These are phyloP conservation scores for Epinotia ramella DNA, from an alignment of 2,888 invertebrate species.

Conservation along the genomic window DNA sequence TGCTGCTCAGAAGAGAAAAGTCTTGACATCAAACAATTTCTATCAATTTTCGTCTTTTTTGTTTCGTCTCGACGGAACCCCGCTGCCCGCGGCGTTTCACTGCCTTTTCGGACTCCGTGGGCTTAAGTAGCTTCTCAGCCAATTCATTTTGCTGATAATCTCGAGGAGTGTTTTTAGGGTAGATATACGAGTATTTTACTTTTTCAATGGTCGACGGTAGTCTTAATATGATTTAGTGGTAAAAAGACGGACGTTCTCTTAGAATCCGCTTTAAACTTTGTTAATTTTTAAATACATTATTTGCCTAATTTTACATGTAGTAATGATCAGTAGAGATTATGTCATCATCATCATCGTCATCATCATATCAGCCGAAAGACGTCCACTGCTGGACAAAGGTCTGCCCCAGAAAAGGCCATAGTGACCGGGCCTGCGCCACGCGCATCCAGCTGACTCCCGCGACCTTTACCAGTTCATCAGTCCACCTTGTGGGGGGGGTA, in stretches of 20 bases:
- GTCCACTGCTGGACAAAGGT: too few relatives aligned
- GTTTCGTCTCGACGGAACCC: constrained; percentile 22
- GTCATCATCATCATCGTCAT: too few relatives aligned
- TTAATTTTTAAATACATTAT: too few relatives aligned
- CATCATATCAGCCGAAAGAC: too few relatives aligned
- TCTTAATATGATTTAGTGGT: constrained; percentile 25
- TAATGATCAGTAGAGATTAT: too few relatives aligned
- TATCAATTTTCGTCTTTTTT: constrained; percentile 1
- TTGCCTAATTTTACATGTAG: too few relatives aligned
- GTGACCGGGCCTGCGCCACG: too few relatives aligned
- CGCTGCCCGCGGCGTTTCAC: constrained; percentile 35
- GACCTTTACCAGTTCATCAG: too few relatives aligned
- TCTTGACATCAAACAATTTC: neutral
- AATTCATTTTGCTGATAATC: constrained; percentile 50
- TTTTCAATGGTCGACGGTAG: constrained; percentile 28
- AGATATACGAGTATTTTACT: constrained; percentile 33
- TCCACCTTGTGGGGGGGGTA: too few relatives aligned
- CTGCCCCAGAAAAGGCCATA: too few relatives aligned
- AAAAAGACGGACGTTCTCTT: neutral
- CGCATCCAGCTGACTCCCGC: too few relatives aligned
- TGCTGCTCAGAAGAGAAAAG: neutral
- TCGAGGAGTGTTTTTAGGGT: constrained; percentile 41
- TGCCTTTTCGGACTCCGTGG: constrained; percentile 48
- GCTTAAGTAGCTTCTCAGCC: constrained; percentile 49
- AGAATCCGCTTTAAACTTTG: neutral